A percentile compares a stretch with the other conserved stretches of the same genome.
Evolutionary conservation across 2,113 vertebrate genomes (phyloP).

Genomic region (Triplophysa dalaica): DNA sequence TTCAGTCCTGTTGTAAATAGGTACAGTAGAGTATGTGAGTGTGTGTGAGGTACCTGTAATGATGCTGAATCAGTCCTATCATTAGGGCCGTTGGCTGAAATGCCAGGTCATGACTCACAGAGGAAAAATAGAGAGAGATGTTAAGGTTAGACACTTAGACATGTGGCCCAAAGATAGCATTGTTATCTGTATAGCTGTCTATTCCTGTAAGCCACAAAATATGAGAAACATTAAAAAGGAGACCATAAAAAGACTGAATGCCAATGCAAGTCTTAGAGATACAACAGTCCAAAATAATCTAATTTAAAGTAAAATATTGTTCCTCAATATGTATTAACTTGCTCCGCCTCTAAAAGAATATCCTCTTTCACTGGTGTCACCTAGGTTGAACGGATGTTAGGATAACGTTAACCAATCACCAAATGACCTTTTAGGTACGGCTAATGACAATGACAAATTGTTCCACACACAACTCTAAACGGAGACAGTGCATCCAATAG

Average conservation of each 20-base stretch:
- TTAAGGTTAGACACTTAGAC: conserved; percentile 23
- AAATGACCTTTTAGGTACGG: too few relatives aligned
- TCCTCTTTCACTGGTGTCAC: too few relatives aligned
- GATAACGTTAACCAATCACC: too few relatives aligned
- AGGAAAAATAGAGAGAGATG: conserved; percentile 23
- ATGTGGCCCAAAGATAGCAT: conserved; percentile 1
- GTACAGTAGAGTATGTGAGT: not conserved
- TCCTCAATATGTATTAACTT: too few relatives aligned
- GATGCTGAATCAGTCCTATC: conserved; percentile 25
- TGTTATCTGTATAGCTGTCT: conserved; percentile 17
- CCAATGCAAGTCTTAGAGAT: not conserved
- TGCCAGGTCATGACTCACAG: conserved; percentile 28
- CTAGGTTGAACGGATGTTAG: too few relatives aligned
- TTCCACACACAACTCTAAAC: not conserved
- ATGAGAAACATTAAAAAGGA: not conserved
- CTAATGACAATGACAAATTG: not conserved
- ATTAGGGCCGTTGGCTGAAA: conserved; percentile 6
- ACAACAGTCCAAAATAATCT: too few relatives aligned
- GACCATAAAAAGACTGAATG: too few relatives aligned
- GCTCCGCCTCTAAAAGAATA: too few relatives aligned
- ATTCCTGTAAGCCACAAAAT: conserved; percentile 4
- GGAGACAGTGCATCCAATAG: not conserved
- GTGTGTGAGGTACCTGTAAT: conserved; percentile 14
- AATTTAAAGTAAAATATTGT: too few relatives aligned
- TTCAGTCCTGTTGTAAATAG: conserved; percentile 14